Base-by-base conservation (phyloP, 2,113 vertebrate species). In the Gallinago paraguaiae region DNA sequence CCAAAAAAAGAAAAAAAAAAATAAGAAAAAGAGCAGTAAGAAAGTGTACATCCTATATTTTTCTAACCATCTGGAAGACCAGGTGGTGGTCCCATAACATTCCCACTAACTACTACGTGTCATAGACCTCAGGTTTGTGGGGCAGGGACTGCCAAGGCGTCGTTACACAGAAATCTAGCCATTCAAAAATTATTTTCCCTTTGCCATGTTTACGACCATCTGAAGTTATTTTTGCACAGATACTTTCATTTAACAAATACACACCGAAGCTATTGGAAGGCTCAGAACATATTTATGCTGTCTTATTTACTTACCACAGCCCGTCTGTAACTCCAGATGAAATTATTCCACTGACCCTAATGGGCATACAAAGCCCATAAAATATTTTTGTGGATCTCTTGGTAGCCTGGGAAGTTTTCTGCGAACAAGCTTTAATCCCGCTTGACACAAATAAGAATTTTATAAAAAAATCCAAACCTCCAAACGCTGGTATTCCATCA, bases 41-140 rank as follows among this genome's bases (percentile, higher is more conserved):
- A 57, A 45, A 68, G n/a, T 46, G 72, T 84, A 41, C 28, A 81
- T 53, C 60, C 75, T 53, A 1, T 11, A 64, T 83, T 27, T 75
- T 92, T 79, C 63, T 54, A 77, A 30, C 72, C 84, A 82, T 79
- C 63, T 77, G 94, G 82, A 86, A 92, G 76, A 76, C 23, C 92
- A 91, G 59, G 53, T 87, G 71, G 30, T 68, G 72, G 35, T 57
- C 74, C 63, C 24, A 0, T 39, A 86, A 80, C 23, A 4, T 70
- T 82, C 71, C 68, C 81, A 72, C 12, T 41, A 69, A 68, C 27
- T 64, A 5, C 8, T 13, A 46, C 39, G 60, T 7, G 54, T 31
- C 0, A 1, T 51, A 74, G 82, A 89, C 74, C 65, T 93, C 30
- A 27, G 50, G 50, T 54, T 22, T 3, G 53, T 1, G 2, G 57